Percentiles rank a stretch among this genome's conserved stretches.
phyloP scores from a whole-genome alignment of 2,888 invertebrate species.

The Bhutanitis thaidina region DNA sequence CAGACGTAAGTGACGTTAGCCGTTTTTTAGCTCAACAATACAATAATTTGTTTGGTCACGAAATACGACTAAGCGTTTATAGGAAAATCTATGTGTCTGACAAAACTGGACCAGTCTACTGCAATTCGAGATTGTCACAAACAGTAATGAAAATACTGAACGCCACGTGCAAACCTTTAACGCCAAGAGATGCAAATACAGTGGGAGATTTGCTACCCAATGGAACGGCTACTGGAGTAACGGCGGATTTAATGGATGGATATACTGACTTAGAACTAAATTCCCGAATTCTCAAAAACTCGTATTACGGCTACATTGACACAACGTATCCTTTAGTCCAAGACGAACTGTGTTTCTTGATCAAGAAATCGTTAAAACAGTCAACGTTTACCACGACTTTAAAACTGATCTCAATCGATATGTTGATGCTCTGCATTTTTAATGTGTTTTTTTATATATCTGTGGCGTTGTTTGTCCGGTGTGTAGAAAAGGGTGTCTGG shows the following conservation, averaged over 20 bases:
- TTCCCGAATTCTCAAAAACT: conserved; percentile 72
- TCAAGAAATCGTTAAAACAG: conserved; percentile 70
- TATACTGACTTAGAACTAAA: conserved; percentile 78
- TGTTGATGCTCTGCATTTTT: conserved; percentile 46
- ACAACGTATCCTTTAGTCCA: conserved; percentile 72
- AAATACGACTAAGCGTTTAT: conserved; percentile 57
- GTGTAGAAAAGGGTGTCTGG: conserved; percentile 46
- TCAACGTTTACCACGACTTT: conserved; percentile 67
- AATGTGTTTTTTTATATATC: conserved; percentile 43
- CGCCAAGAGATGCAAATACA: conserved; percentile 61
- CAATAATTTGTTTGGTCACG: conserved; percentile 51
- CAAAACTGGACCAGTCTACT: conserved; percentile 45
- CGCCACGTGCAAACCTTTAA: conserved; percentile 55
- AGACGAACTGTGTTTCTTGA: conserved; percentile 78
- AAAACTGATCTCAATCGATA: conserved; percentile 49
- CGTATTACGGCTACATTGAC: conserved; percentile 72
- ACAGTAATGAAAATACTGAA: conserved; percentile 55
- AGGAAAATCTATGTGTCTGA: conserved; percentile 52
- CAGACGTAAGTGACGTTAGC: conserved; percentile 52
- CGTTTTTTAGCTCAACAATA: conserved; percentile 45
- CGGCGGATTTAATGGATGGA: conserved; percentile 63
- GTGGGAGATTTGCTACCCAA: conserved; percentile 63
- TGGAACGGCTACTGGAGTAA: conserved; percentile 68
- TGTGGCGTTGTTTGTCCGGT: conserved; percentile 43
- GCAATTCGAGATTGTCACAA: conserved; percentile 49